These are phyloP conservation scores for Blennius ocellaris DNA, from an alignment of 2,113 vertebrate genomes.

Conservation along the genomic window DNA sequence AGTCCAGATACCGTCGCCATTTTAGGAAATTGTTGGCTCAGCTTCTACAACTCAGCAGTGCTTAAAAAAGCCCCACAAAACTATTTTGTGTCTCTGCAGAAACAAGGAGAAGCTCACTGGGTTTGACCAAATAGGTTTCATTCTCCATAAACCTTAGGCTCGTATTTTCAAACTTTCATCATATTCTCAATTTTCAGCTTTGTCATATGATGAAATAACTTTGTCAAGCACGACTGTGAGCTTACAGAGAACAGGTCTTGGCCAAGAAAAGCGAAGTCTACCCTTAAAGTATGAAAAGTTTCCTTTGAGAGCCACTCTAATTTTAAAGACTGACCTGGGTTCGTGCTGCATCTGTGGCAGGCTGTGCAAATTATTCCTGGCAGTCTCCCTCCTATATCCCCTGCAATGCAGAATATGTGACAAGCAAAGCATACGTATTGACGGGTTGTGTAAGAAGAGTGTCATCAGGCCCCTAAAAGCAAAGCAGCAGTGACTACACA, in stretches of 20 bases:
- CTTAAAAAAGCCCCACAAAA: background rate
- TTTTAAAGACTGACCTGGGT: background rate
- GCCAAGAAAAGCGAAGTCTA: background rate
- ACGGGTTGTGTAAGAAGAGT: slow-evolving; percentile 22
- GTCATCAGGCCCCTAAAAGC: background rate
- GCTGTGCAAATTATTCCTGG: slow-evolving; percentile 1
- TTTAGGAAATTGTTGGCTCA: background rate
- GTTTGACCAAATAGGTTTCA: no score
- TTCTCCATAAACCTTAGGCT: no score
- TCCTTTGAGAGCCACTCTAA: background rate
- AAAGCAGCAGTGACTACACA: background rate
- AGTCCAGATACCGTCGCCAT: background rate
- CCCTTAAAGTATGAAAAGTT: background rate
- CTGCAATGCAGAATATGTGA: slow-evolving; percentile 5
- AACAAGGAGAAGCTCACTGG: no score
- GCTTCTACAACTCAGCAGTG: background rate
- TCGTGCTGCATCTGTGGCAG: background rate
- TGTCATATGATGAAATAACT: no score
- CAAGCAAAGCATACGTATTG: slow-evolving; percentile 19
- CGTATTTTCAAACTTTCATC: no score
- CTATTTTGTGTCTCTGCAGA: no score
- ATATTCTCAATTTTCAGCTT: no score
- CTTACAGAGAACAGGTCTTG: background rate
- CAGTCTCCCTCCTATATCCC: background rate
- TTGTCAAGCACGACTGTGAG: no score